A percentile compares a stretch with the other conserved stretches of the same genome.
These are phyloP conservation scores for Sarcophaga caerulescens DNA, from an alignment of 2,888 invertebrate species.

Conservation along the genomic window DNA sequence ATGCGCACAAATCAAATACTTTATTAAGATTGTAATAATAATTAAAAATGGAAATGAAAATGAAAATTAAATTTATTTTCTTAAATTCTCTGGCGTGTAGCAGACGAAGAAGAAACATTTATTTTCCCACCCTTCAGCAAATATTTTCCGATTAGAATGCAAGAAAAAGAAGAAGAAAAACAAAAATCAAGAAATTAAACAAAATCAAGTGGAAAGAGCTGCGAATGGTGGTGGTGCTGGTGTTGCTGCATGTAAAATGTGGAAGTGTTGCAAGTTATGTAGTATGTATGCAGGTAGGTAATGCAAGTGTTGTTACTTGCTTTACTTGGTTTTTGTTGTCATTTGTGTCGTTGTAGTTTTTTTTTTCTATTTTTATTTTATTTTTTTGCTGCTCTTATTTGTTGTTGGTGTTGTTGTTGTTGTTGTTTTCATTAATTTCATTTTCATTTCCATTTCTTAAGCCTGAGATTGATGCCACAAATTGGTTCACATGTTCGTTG, in stretches of 20 bases:
- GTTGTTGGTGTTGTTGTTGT: constrained; percentile 32
- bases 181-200: constrained; percentile 12
- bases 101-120: too few relatives aligned
- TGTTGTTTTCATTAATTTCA: constrained; percentile 62
- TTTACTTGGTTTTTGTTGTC: neutral
- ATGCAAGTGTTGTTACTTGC: too few relatives aligned
- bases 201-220: constrained; percentile 31
- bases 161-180: constrained; percentile 23
- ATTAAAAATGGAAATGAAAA: too few relatives aligned
- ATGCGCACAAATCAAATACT: too few relatives aligned
- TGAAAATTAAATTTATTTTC: too few relatives aligned
- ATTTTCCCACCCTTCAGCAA: constrained; percentile 66
- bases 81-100: too few relatives aligned
- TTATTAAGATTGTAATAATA: too few relatives aligned
- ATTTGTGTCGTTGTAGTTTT: neutral
- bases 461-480: constrained; percentile 80
- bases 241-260: constrained; percentile 36
- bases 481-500: constrained; percentile 77
- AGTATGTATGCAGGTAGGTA: too few relatives aligned
- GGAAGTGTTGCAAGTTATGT: too few relatives aligned
- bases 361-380: neutral
- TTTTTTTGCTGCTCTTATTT: neutral
- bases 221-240: constrained; percentile 29
- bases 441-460: constrained; percentile 70
- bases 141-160: constrained; percentile 52